These are phyloP conservation scores for Lichenostomus cassidix DNA, from an alignment of 2,113 vertebrate genomes.

Conservation along the genomic window DNA sequence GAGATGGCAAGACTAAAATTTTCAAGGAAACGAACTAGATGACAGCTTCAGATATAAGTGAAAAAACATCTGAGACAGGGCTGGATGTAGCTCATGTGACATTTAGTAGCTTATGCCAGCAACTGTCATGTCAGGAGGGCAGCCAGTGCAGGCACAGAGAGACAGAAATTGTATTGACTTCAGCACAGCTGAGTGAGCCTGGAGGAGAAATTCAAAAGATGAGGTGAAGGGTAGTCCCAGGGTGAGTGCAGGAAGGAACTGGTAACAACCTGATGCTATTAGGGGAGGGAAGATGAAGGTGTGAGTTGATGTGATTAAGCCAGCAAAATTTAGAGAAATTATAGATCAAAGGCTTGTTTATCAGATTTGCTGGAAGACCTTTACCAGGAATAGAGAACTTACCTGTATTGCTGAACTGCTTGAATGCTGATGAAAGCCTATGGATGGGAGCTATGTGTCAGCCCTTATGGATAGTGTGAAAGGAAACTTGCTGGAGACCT, in stretches of 20 bases:
- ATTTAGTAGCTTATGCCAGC: neutral
- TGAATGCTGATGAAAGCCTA: neutral
- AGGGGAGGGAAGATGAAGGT: neutral
- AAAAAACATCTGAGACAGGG: neutral
- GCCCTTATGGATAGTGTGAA: neutral
- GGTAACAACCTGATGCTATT: neutral
- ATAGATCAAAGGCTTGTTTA: neutral
- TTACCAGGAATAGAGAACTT: neutral
- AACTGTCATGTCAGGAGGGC: neutral
- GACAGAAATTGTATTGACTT: neutral
- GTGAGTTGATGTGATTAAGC: neutral
- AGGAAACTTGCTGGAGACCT: neutral
- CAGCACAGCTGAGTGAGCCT: neutral
- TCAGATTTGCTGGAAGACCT: neutral
- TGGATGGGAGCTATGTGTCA: neutral
- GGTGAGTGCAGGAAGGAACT: neutral
- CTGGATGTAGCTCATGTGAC: accelerated
- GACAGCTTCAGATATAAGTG: neutral
- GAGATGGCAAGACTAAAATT: neutral
- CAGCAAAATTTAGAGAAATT: neutral
- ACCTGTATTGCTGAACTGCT: neutral
- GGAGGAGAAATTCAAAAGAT: neutral
- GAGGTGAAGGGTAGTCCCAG: neutral
- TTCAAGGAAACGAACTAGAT: neutral
- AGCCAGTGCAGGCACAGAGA: neutral